Conservation (phyloP, 2,888 invertebrate species). For the Melanostoma mellinum region DNA sequence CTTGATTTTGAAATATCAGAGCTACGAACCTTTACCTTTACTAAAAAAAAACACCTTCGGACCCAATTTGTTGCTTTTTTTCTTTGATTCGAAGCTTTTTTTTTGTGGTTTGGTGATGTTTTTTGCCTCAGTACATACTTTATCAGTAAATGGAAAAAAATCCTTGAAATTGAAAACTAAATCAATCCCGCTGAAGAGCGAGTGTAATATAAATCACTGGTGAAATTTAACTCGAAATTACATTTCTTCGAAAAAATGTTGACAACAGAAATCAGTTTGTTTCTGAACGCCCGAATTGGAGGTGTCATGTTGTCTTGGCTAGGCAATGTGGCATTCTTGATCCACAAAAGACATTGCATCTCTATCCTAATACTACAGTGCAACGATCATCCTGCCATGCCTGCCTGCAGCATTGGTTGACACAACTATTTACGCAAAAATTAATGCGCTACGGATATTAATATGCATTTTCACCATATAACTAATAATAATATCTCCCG, state of each 20-base stretch:
- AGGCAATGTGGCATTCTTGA: conserved; percentile 40
- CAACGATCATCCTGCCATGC: conserved; percentile 34
- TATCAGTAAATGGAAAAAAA: too few species aligned
- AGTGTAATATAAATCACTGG: not conserved
- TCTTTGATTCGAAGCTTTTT: too few species aligned
- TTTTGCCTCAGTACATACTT: too few species aligned
- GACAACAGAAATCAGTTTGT: conserved; percentile 72
- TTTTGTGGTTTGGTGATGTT: too few species aligned
- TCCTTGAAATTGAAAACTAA: too few species aligned
- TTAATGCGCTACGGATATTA: conserved; percentile 73
- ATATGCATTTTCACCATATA: conserved; percentile 73
- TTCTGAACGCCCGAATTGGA: conserved; percentile 58
- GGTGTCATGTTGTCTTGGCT: conserved; percentile 67
- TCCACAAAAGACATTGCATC: conserved; percentile 50
- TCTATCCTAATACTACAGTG: conserved; percentile 41
- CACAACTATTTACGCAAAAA: conserved; percentile 72
- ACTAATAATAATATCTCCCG: conserved; percentile 73
- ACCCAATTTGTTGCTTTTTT: too few species aligned
- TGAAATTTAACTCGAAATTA: not conserved
- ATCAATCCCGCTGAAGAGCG: not conserved
- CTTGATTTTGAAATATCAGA: too few species aligned
- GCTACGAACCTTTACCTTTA: too few species aligned
- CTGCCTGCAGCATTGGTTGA: conserved; percentile 63
- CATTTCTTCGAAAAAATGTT: conserved; percentile 60
- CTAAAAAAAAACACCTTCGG: too few species aligned